Percentiles rank a stretch among this genome's conserved stretches.
These are phyloP conservation scores for Nomada goodeniana DNA, from an alignment of 2,888 invertebrate species.

Conservation along the genomic window DNA sequence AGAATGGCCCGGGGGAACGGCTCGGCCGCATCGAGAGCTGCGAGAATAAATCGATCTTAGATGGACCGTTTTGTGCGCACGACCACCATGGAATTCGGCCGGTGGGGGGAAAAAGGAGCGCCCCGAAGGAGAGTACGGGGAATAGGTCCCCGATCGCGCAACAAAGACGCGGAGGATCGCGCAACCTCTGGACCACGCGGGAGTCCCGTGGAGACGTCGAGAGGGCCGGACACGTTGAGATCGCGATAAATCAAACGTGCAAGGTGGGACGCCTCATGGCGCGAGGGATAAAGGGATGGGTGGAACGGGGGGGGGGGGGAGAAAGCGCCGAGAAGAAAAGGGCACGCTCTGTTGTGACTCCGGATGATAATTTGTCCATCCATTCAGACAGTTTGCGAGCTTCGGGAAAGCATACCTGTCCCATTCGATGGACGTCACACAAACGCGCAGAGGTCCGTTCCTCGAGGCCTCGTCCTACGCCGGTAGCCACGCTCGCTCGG, in stretches of 20 bases:
- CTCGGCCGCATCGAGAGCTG: background rate
- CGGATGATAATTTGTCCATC: slow-evolving; percentile 79
- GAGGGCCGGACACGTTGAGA: slow-evolving; percentile 68
- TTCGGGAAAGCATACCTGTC: slow-evolving; percentile 58
- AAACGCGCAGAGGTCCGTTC: background rate
- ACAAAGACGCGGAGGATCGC: slow-evolving; percentile 21
- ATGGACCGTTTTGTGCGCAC: slow-evolving; percentile 57
- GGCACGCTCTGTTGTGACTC: slow-evolving; percentile 78
- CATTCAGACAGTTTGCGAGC: slow-evolving; percentile 71
- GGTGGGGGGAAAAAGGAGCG: background rate
- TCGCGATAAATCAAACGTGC: slow-evolving; percentile 76
- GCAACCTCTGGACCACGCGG: slow-evolving; percentile 58
- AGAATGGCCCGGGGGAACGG: background rate
- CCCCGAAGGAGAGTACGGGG: background rate
- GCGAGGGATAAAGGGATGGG: slow-evolving; percentile 32
- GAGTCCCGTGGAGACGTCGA: slow-evolving; percentile 64
- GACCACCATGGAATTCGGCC: slow-evolving; percentile 67
- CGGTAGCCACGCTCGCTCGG: slow-evolving; percentile 30
- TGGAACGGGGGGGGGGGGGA: slow-evolving; percentile 1
- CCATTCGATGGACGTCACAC: background rate
- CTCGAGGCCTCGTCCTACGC: slow-evolving; percentile 16
- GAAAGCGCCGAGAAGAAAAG: slow-evolving; percentile 61
- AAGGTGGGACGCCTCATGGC: slow-evolving; percentile 57
- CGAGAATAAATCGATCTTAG: slow-evolving; percentile 58
- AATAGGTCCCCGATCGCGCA: background rate